Evolutionary conservation across 2,113 vertebrate genomes (phyloP).

Genomic region (Macheiramphus alcinus): DNA sequence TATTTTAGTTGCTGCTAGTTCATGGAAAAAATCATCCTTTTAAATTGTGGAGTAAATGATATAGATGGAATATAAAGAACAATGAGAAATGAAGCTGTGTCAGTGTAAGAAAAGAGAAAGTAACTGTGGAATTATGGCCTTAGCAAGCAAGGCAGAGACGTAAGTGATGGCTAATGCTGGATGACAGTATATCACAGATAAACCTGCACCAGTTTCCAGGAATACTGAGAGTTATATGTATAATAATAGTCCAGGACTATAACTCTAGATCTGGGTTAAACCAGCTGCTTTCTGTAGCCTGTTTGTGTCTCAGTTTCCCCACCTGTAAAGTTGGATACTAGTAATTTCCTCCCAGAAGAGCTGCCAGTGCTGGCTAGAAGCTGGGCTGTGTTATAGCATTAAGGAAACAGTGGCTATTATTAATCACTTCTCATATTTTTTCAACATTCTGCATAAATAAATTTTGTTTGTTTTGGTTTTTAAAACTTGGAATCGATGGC

Average conservation of each 20-base stretch:
- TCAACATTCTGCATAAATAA: constrained; percentile 14
- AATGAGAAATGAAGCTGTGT: not conserved
- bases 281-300: not conserved
- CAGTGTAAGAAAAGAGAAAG: not conserved
- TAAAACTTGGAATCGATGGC: not conserved
- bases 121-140: not conserved
- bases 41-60: not conserved
- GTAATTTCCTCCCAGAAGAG: not conserved
- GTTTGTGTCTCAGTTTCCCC: not conserved
- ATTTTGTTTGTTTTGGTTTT: constrained; percentile 46
- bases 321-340: constrained; percentile 8
- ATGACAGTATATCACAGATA: not conserved
- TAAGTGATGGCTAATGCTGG: not conserved
- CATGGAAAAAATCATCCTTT: not conserved
- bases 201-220: not conserved
- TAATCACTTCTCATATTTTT: constrained; percentile 14
- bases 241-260: not conserved
- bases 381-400: not conserved
- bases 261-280: not conserved
- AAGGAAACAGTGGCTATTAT: constrained; percentile 34
- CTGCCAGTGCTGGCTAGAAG: not conserved
- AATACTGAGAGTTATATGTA: not conserved
- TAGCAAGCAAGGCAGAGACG: not conserved
- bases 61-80: not conserved
- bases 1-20: not conserved